These are phyloP conservation scores for Avahi laniger DNA, from an alignment of 2,797 vertebrate genomes.

Conservation along the genomic window DNA sequence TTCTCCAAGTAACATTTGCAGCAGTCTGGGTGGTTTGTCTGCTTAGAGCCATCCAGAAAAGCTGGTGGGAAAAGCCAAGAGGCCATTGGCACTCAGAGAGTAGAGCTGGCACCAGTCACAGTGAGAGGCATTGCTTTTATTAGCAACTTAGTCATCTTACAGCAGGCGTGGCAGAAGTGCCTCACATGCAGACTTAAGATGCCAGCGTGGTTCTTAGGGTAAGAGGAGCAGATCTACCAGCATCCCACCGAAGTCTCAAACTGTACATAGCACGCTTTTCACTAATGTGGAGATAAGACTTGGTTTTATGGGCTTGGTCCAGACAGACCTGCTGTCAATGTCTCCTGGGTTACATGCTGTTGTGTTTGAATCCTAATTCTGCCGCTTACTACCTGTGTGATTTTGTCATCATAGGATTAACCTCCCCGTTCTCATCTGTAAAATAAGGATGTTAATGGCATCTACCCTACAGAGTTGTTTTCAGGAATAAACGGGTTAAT, in stretches of 20 bases:
- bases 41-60: conserved; percentile 68
- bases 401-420: neutral
- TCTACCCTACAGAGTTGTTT: neutral
- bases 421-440: neutral
- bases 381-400: neutral
- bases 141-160: conserved; percentile 60
- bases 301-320: neutral
- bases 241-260: neutral
- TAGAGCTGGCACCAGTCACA: conserved; percentile 55
- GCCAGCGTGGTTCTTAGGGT: neutral
- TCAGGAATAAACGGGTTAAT: neutral
- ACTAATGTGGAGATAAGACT: neutral
- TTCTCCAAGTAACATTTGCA: conserved; percentile 57
- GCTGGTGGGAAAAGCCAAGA: conserved; percentile 72
- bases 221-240: neutral
- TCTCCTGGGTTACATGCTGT: neutral
- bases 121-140: conserved; percentile 69
- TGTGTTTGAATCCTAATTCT: neutral
- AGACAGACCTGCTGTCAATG: neutral
- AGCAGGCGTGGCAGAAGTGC: neutral
- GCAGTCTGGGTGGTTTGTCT: conserved; percentile 78
- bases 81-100: conserved; percentile 58
- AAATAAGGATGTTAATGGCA: neutral
- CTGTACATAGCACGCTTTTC: neutral
- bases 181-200: neutral